Conservation (phyloP, 2,797 vertebrate genomes). For the Ammospiza maritima region DNA sequence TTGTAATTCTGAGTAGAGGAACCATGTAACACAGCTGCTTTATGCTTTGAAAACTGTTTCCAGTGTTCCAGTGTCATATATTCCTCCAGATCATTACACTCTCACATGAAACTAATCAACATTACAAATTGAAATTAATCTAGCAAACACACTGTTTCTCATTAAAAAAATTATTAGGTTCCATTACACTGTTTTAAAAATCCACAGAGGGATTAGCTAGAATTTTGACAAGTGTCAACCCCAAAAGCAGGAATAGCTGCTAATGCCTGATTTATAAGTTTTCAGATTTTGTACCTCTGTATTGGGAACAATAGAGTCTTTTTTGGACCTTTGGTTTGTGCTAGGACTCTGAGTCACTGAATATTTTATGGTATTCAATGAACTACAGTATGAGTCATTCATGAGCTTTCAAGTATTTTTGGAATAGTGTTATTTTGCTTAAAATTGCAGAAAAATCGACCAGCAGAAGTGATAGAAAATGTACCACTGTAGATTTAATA, state of each 20-base stretch:
- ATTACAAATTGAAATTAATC: conserved; percentile 60
- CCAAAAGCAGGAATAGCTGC: not conserved
- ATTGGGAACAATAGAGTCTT: conserved; percentile 51
- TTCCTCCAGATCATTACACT: conserved; percentile 38
- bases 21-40: conserved; percentile 29
- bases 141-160: conserved; percentile 20
- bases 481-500: conserved; percentile 51
- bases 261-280: not conserved
- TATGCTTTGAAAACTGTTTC: not conserved
- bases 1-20: conserved; percentile 45
- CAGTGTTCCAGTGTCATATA: conserved; percentile 9
- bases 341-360: conserved; percentile 73
- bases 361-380: conserved; percentile 73
- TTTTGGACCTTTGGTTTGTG: conserved; percentile 62
- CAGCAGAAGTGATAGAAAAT: conserved; percentile 72
- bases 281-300: conserved; percentile 42
- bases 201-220: not conserved
- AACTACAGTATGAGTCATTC: conserved; percentile 77
- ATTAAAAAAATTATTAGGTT: conserved; percentile 51
- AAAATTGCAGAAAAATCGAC: conserved; percentile 61
- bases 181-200: conserved; percentile 34
- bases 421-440: conserved; percentile 75
- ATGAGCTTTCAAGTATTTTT: conserved; percentile 76
- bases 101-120: conserved; percentile 42
- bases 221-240: conserved; percentile 23